Evolutionary conservation across 2,888 invertebrate species (phyloP), one percentile per base, ranked within the genome.

Genomic region (Homarus gammarus): DNA sequence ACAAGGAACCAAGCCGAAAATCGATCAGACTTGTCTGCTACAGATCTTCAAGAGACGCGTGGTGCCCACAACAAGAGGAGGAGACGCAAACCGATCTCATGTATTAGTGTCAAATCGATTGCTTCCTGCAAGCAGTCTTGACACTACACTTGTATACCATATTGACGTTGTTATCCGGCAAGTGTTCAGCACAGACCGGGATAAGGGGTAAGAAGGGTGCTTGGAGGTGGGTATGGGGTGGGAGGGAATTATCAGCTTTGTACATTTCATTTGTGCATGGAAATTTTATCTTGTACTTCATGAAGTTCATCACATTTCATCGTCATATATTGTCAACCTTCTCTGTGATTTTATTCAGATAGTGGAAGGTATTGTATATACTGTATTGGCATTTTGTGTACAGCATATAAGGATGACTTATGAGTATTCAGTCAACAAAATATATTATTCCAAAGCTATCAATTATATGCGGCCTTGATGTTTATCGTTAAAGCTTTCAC

Each of bases 81-180:
- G 27, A 56, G 89, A 83, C 64, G 89, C n/a, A 91, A 91, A 78
- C 90, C 91, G n/a, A 87, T 82, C 61, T 89, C 91, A 27, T 91
- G 91, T 78, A 84, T 91, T 77, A 91, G 85, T 83, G 88, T 90
- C 81, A 91, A 91, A 72, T 87, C 85, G 27, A 79, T 90, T 56
- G 75, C 91, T n/a, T 82, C 83, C 27, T 91, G 91, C 70, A 90
- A 90, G 38, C 91, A 91, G 85, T 88, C 91, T 70, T 92, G 90
- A 90, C 90, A 84, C 84, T 68, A 51, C 84, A 72, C 68, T 33
- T 89, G 79, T 51, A 56, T 38, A 72, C 73, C 44, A 44, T 78
- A 56, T 18, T 72, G 70, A 84, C 36, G 86, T 64, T 51, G 56
- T 70, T 83, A 68, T 79, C 78, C 36, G 51, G 78, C 36, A 79